Percentiles rank a stretch among this genome's conserved stretches.
Evolutionary conservation across 2,113 vertebrate species (phyloP).

Genomic region (Calonectris borealis): DNA sequence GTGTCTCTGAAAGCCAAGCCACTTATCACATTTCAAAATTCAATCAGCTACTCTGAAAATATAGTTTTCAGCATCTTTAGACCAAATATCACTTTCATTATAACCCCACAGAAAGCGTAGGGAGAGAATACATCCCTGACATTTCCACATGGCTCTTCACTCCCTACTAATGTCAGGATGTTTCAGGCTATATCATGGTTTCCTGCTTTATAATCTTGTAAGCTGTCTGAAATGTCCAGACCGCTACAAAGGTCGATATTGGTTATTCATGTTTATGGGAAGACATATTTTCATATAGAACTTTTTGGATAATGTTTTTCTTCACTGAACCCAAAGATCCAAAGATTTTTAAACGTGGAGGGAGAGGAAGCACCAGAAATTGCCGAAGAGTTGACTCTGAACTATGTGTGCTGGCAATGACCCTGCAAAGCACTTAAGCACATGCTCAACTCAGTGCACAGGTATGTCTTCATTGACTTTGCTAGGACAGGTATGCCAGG

Average conservation of each 20-base stretch:
- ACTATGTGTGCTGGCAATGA: neutral
- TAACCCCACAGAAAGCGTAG: neutral
- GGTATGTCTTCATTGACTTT: slow-evolving; percentile 36
- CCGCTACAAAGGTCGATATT: neutral
- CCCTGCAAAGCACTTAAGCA: neutral
- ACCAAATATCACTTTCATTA: neutral
- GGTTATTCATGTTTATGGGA: neutral
- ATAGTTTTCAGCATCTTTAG: neutral
- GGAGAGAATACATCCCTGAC: neutral
- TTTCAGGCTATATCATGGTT: neutral
- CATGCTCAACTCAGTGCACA: neutral
- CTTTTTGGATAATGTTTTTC: neutral
- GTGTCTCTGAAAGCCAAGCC: neutral
- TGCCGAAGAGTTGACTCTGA: neutral
- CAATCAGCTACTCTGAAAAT: neutral
- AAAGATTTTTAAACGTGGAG: neutral
- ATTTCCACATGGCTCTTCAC: neutral
- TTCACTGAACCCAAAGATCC: neutral
- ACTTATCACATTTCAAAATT: neutral
- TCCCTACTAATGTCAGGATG: neutral
- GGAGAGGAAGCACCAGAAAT: neutral
- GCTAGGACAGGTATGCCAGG: slow-evolving; percentile 24
- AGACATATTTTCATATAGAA: neutral
- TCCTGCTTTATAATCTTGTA: neutral
- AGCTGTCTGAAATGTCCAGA: neutral